Evolutionary conservation across 2,888 invertebrate genomes (phyloP), one percentile per base, ranked within the genome.

Genomic region (Acanthosepion lycidas): DNA sequence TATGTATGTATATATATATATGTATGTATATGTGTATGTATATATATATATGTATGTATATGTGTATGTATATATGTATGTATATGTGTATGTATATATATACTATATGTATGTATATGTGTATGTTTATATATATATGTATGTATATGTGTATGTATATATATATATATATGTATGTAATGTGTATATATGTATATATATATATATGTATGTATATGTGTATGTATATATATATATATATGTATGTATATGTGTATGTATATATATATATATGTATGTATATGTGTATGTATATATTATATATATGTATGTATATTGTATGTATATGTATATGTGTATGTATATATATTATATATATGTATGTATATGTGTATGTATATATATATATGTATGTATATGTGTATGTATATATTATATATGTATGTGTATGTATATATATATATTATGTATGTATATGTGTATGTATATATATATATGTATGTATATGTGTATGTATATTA

Each of bases 141-240:
- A 91, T 91, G 26, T 91, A 91, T 91, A 91, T 91, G 26, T 91
- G 20, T 91, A 33, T 91, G 20, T 91, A 91, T 91, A 28, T 91
- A 91, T n/a, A n/a, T n/a, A n/a, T n/a, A n/a, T n/a, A n/a, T n/a
- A n/a, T n/a, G n/a, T n/a, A n/a, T n/a, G n/a, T 91, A 91, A 9
- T 91, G 33, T 91, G 91, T 91, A 23, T 91, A 91, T 91, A 91
- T 91, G 20, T 91, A 91, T 91, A 91, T 91, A 33, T 91, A 91
- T 91, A 33, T 91, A 91, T 91, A 91, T 91, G 20, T 91, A 91
- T 91, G 20, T 91, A 91, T 91, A 33, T 91, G 20, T 91, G 26
- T 23, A 91, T 91, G 20, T 23, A 91, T 23, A 91, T 23, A 33
- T 23, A 23, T 23, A 33, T 23, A 91, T 23, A n/a, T 23, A 91